Conservation (phyloP, 2,797 vertebrate species). For the Leptoclinus maculatus region DNA sequence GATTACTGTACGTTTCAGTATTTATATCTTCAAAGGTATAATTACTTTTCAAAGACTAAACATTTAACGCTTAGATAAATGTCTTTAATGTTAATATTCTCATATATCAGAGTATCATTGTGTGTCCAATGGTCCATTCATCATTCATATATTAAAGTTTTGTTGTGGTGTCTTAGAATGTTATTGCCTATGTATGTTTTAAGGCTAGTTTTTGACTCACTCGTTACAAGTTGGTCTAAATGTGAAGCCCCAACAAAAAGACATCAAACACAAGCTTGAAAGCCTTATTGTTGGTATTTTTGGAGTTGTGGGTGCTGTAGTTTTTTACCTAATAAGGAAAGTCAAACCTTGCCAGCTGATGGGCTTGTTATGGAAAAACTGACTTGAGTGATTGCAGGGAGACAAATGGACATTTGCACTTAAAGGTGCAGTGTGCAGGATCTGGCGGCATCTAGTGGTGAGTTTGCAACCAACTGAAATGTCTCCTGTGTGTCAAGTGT, state of each 20-base stretch:
- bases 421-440: background rate
- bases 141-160: background rate
- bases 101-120: too few relatives aligned
- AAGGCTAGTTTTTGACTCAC: background rate
- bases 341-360: constrained; percentile 27
- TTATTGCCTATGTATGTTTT: background rate
- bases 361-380: background rate
- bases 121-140: background rate
- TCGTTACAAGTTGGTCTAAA: background rate
- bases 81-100: background rate
- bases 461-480: too few relatives aligned
- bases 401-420: constrained; percentile 14
- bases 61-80: background rate
- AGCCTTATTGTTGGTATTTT: constrained; percentile 40
- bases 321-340: constrained; percentile 40
- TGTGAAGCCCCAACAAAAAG: background rate
- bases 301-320: constrained; percentile 1
- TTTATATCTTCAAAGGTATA: background rate
- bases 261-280: background rate
- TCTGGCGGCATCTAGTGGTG: background rate
- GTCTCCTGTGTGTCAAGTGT: background rate
- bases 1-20: background rate
- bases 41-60: background rate
- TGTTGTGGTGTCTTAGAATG: background rate
- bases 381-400: background rate